Evolutionary conservation across 2,888 invertebrate species (phyloP).

Genomic region (Diarsia rubi): DNA sequence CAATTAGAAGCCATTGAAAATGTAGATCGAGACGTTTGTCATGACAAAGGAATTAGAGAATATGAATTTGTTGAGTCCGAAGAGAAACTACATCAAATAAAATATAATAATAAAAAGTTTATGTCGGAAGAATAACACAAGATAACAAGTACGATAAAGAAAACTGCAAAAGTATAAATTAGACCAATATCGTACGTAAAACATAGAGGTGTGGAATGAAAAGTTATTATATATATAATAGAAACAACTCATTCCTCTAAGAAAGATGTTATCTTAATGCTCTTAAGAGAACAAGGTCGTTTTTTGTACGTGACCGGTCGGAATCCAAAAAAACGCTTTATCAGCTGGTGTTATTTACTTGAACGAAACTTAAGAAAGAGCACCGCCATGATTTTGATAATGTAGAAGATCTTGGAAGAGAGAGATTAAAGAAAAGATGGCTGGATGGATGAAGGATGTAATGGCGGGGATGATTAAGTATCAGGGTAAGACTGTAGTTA

Average conservation of each 20-base stretch:
- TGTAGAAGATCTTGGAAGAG: not conserved
- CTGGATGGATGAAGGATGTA: not conserved
- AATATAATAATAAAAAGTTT: too few relatives aligned
- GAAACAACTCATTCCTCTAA: slow-evolving; percentile 46
- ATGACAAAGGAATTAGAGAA: slow-evolving; percentile 17
- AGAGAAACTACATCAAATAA: not conserved
- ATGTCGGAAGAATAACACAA: too few relatives aligned
- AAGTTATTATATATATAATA: slow-evolving; percentile 22
- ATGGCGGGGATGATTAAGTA: not conserved
- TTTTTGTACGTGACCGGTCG: slow-evolving; percentile 55
- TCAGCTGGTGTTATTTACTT: slow-evolving; percentile 55
- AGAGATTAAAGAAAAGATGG: not conserved
- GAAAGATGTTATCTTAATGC: slow-evolving; percentile 58
- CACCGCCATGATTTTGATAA: slow-evolving; percentile 10
- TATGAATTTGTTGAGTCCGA: not conserved
- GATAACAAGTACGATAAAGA: too few relatives aligned
- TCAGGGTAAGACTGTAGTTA: not conserved
- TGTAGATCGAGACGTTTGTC: slow-evolving; percentile 20
- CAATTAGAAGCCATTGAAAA: slow-evolving; percentile 50
- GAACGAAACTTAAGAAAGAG: slow-evolving; percentile 15
- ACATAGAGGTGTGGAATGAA: slow-evolving; percentile 5
- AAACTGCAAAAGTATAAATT: not conserved
- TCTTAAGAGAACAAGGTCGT: slow-evolving; percentile 54
- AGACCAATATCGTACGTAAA: slow-evolving; percentile 8
- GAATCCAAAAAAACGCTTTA: slow-evolving; percentile 51